Percentiles rank a stretch among this genome's conserved stretches.
phyloP scores from a whole-genome alignment of 92 coral and sea anemone genomes.

The Epizoanthus scotinus region DNA sequence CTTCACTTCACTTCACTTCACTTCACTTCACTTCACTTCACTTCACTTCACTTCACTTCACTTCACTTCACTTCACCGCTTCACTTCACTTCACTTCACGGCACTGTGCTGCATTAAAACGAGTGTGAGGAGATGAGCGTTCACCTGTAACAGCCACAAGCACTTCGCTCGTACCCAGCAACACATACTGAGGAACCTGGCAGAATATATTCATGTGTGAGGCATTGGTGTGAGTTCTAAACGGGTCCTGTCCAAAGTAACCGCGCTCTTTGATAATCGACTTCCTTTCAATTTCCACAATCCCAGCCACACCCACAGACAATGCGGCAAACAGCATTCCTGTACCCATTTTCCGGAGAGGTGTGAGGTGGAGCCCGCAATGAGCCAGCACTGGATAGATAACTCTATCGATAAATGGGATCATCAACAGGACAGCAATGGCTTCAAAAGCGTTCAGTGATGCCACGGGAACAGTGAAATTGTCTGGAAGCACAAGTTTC shows the following conservation, averaged over 20 bases:
- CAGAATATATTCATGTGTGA: conserved; percentile 72
- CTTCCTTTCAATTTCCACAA: conserved; percentile 54
- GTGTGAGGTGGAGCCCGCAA: conserved; percentile 48
- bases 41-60: too few relatives aligned
- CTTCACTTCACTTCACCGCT: too few relatives aligned
- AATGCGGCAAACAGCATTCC: conserved; percentile 51
- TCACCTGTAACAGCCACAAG: conserved; percentile 73
- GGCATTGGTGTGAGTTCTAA: conserved; percentile 44
- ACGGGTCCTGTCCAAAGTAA: conserved; percentile 38
- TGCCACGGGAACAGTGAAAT: conserved; percentile 15
- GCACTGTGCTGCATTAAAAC: too few relatives aligned
- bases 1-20: too few relatives aligned
- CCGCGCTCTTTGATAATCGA: conserved; percentile 9
- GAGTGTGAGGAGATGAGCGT: background rate
- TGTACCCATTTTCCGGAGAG: conserved; percentile 55
- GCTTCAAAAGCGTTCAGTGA: conserved; percentile 35
- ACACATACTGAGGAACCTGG: conserved; percentile 85
- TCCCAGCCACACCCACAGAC: conserved; percentile 54
- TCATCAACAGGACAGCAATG: conserved; percentile 37
- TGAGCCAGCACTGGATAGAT: conserved; percentile 44
- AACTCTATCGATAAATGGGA: conserved; percentile 50
- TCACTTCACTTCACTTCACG: too few relatives aligned
- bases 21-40: too few relatives aligned
- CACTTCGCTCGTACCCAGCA: conserved; percentile 71
- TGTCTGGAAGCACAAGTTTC: conserved; percentile 12